Base-by-base conservation (phyloP, 2,113 vertebrate genomes). In the Phoenicopterus ruber region DNA sequence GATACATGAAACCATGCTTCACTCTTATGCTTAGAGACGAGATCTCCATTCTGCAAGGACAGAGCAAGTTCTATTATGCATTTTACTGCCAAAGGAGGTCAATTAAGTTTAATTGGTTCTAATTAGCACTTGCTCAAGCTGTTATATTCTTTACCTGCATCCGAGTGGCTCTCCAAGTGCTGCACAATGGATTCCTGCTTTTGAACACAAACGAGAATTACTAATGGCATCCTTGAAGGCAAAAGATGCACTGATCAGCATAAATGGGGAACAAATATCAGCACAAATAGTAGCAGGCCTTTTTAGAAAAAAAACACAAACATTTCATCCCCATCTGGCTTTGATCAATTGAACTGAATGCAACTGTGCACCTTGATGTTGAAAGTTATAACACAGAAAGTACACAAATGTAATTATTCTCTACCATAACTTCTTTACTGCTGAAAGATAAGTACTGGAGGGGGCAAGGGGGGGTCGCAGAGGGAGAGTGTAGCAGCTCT, bases 51-150 rank as follows among this genome's bases (percentile, higher is more conserved):
- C 85, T 96, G 94, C 94, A 94, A 95, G 96, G 97, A 96, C 94
- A 91, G 95, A 97, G 78, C 93, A 94, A 94, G 84, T 96, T 96
- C 94, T 92, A 96, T 90, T 91, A 94, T 34, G 54, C 89, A 82
- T 96, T 96, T 96, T 88, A 92, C 87, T 95, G 95, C 87, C 93
- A 94, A 97, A 96, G 91, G 95, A 97, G 96, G 95, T 96, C 97
- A 97, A 96, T 96, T 97, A 96, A 97, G 93, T 97, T 97, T 97
- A 97, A 97, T 95, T 97, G 96, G 87, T 93, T 94, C 91, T 97
- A 97, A 97, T 97, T 97, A 97, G 91, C 97, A 96, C 96, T 97
- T 90, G 94, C 89, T 95, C 87, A 81, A 96, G 95, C 94, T 97
- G 94, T 95, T 97, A 93, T 81, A 88, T 94, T 95, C 96, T 97